Conservation (phyloP, 2,113 vertebrate genomes). For the Pygoscelis adeliae region DNA sequence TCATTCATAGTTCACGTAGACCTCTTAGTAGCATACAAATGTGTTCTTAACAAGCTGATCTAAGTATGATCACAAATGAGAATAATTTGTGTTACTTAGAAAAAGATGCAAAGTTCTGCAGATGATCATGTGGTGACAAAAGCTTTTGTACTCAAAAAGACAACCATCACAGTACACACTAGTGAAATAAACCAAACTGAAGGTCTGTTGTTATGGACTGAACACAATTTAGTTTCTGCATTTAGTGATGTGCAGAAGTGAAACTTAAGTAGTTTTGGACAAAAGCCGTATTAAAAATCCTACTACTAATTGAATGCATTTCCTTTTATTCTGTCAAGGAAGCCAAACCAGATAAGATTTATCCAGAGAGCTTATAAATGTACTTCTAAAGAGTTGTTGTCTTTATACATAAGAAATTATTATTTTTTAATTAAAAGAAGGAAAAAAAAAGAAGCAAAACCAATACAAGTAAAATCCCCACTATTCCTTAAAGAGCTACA, state of each 20-base stretch:
- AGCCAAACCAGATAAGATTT: background rate
- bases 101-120: background rate
- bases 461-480: background rate
- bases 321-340: background rate
- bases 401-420: background rate
- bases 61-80: background rate
- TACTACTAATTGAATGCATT: background rate
- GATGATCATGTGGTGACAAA: background rate
- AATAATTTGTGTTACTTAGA: background rate
- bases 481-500: background rate
- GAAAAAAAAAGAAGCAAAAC: background rate
- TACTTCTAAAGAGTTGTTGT: background rate
- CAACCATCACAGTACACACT: background rate
- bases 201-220: background rate
- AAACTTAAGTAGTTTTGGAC: background rate
- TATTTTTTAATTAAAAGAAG: background rate
- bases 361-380: background rate
- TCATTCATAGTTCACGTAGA: background rate
- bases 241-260: background rate
- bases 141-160: background rate
- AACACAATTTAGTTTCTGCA: background rate
- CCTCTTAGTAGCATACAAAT: background rate
- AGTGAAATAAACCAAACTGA: background rate
- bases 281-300: background rate
- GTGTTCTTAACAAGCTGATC: background rate